A percentile compares a stretch with the other conserved stretches of the same genome.
Conservation (phyloP, 1,140 invertebrate species). For the Calliphora vicina region DNA sequence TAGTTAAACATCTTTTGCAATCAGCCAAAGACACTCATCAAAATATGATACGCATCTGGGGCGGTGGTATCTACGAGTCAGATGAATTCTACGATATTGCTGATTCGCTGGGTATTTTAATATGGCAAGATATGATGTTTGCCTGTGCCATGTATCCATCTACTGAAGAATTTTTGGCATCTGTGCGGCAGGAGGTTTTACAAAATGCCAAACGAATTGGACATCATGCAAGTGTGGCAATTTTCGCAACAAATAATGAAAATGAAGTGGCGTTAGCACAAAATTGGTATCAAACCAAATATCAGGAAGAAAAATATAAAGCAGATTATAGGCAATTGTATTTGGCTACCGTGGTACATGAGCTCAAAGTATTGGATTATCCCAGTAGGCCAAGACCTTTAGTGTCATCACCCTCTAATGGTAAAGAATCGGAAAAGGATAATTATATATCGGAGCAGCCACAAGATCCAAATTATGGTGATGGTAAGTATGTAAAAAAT, state of each 20-base stretch:
- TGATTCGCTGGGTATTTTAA: conserved; percentile 81
- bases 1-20: conserved; percentile 71
- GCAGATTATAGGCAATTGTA: conserved; percentile 90
- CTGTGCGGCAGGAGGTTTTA: conserved; percentile 79
- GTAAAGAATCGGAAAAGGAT: conserved; percentile 78
- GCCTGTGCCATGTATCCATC: conserved; percentile 95
- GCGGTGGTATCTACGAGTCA: conserved; percentile 94
- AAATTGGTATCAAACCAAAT: conserved; percentile 82
- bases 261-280: conserved; percentile 89
- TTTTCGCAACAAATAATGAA: conserved; percentile 98
- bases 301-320: conserved; percentile 71
- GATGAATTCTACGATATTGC: conserved; percentile 90
- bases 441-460: conserved; percentile 80
- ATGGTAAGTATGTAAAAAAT: conserved; percentile 74
- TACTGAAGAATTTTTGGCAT: conserved; percentile 74
- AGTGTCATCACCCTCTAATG: conserved; percentile 92
- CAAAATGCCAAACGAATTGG: conserved; percentile 87
- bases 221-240: conserved; percentile 86
- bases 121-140: conserved; percentile 98
- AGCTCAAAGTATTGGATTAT: conserved; percentile 71
- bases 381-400: conserved; percentile 48
- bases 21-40: conserved; percentile 84
- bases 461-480: conserved; percentile 82
- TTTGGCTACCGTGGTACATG: conserved; percentile 76
- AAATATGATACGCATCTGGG: conserved; percentile 97